Base-by-base conservation (phyloP, 2,888 invertebrate species). In the Cephus rjabovi region DNA sequence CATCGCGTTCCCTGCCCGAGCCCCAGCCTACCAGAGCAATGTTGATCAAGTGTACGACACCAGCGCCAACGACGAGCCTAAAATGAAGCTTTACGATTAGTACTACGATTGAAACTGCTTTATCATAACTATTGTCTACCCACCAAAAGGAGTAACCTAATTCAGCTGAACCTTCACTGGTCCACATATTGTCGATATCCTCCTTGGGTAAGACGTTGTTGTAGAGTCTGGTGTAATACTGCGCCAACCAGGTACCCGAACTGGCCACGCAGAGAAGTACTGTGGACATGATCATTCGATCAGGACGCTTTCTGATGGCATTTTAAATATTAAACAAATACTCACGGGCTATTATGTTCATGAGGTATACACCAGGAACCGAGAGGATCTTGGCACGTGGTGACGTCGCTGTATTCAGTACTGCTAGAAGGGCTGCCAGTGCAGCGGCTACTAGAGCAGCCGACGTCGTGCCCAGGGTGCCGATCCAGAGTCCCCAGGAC, bases 101-200 rank as follows among this genome's bases (percentile, higher is more conserved):
- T 2, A 15, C 9, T 9, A 23, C 11, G 12, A 31, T 33, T 30
- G 11, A 70, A 15, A 33, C 15, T 35, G 9, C 74, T 31, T n/a
- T 15, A n/a, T 31, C 15, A 71, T 78, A 77, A 75, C 68, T 76
- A 15, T 76, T 35, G 1, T 76, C 75, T 74, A 75, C 79, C 86
- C 85, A 96, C 96, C 97, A 98, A 91, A 97, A 98, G 9, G 98
- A 98, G 86, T 96, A 95, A 76, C 97, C 98, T 70, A 98, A 93
- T 84, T 95, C 95, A 0, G 97, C 96, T 88, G 95, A 94, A 75
- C 95, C 96, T 83, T 95, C 95, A 0, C 97, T 97, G 37, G 95
- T 95, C 97, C 98, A 98, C 86, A 95, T 94, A 85, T 95, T 95
- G 56, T 95, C 94, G 79, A 95, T 94, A 88, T 98, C 97, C 86